phyloP scores from a whole-genome alignment of 2,113 vertebrate species.

The Aegotheles bennettii region DNA sequence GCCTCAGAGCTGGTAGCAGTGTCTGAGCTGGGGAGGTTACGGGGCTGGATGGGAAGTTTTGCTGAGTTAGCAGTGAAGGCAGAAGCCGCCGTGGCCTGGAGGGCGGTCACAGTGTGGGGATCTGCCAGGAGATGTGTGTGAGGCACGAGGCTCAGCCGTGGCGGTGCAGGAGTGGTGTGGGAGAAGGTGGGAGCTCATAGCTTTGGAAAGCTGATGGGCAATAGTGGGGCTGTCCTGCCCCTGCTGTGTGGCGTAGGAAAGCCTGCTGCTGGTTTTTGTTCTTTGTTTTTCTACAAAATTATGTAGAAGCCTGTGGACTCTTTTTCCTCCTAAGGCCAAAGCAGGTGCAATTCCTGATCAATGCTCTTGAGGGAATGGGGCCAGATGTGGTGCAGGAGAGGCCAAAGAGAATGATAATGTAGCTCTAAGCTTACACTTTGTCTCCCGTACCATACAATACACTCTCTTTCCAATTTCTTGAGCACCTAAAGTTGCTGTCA shows the following conservation, averaged over 20 bases:
- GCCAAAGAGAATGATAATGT: background rate
- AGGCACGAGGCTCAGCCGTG: background rate
- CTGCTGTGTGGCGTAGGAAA: background rate
- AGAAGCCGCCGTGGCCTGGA: accelerated
- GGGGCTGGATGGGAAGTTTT: accelerated
- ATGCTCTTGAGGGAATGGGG: background rate
- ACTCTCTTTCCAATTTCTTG: background rate
- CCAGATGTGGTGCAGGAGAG: background rate
- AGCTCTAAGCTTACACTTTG: background rate
- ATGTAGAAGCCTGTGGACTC: background rate
- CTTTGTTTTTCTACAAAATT: background rate
- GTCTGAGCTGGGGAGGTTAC: background rate
- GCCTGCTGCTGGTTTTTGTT: background rate
- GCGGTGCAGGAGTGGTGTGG: background rate
- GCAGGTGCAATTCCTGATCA: background rate
- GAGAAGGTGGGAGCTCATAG: background rate
- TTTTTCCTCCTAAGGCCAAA: background rate
- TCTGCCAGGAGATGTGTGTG: accelerated
- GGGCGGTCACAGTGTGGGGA: accelerated
- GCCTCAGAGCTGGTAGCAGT: background rate
- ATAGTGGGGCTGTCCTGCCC: background rate
- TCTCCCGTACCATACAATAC: background rate
- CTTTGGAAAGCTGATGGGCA: background rate
- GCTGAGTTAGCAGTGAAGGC: background rate
- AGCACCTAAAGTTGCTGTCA: background rate